phyloP scores from a whole-genome alignment of 2,113 vertebrate species.

The Vimba vimba region DNA sequence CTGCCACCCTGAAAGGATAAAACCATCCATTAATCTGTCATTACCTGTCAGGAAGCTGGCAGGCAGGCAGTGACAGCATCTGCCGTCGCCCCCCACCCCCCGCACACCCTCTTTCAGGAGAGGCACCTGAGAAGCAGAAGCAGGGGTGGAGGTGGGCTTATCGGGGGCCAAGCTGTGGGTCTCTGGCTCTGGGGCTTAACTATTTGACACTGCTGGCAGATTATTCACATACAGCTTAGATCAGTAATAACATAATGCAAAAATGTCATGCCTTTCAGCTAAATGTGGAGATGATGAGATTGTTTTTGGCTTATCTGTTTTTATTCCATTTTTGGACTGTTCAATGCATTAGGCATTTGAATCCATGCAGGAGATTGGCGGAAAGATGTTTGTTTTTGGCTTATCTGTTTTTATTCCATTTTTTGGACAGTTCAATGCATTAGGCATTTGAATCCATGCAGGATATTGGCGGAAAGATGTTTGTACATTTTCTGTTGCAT shows the following conservation, averaged over 20 bases:
- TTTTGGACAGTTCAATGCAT: neutral
- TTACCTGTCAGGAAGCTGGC: conserved; percentile 68
- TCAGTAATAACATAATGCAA: conserved; percentile 4
- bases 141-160: conserved; percentile 6
- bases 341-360: neutral
- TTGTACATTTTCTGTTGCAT: neutral
- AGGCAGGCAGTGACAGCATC: conserved; percentile 63
- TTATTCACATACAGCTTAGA: neutral
- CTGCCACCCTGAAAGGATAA: conserved; percentile 64
- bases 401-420: conserved; percentile 7
- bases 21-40: conserved; percentile 71
- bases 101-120: neutral
- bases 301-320: conserved; percentile 13
- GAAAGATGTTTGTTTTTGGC: neutral
- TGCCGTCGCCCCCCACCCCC: neutral
- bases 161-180: conserved; percentile 4
- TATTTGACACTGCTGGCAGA: conserved; percentile 16
- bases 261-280: neutral
- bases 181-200: conserved; percentile 5
- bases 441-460: neutral
- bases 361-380: neutral
- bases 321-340: neutral
- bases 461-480: neutral
- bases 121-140: neutral
- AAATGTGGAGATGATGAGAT: conserved; percentile 16